These are phyloP conservation scores for Cordylochernes scorpioides DNA, from an alignment of 2,888 invertebrate genomes.

Conservation along the genomic window DNA sequence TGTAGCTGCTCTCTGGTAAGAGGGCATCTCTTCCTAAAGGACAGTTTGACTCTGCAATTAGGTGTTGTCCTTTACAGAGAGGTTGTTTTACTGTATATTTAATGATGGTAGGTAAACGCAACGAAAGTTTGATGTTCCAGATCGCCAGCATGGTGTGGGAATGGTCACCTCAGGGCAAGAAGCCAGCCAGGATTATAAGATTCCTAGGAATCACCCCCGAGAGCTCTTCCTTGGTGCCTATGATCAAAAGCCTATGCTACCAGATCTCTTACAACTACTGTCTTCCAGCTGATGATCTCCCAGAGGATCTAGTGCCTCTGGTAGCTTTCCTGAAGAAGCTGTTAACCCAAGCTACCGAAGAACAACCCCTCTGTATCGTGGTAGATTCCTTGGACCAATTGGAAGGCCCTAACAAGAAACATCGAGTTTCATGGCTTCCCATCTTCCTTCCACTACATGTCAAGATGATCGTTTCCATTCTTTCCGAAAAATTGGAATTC, in stretches of 20 bases:
- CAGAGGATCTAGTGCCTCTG: conserved; percentile 77
- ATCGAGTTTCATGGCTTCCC: conserved; percentile 86
- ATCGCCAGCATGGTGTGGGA: conserved; percentile 44
- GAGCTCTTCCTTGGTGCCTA: conserved; percentile 73
- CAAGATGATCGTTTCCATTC: conserved; percentile 75
- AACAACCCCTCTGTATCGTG: conserved; percentile 64
- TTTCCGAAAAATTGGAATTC: conserved; percentile 57
- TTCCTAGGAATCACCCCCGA: conserved; percentile 92
- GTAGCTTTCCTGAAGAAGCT: conserved; percentile 86
- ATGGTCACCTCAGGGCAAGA: conserved; percentile 22
- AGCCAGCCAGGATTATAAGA: conserved; percentile 58
- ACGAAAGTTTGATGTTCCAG: too few species aligned
- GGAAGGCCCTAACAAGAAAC: conserved; percentile 72
- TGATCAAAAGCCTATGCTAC: conserved; percentile 76
- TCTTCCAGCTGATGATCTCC: conserved; percentile 68
- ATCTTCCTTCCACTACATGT: conserved; percentile 59
- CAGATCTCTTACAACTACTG: conserved; percentile 80
- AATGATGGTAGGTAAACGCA: too few species aligned
- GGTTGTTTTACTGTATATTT: too few species aligned
- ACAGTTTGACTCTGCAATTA: too few species aligned
- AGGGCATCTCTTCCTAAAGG: too few species aligned
- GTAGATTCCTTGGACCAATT: conserved; percentile 88
- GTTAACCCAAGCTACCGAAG: conserved; percentile 45
- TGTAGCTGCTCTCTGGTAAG: too few species aligned
- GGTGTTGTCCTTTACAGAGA: too few species aligned